phyloP scores from a whole-genome alignment of 2,888 invertebrate genomes.

The Hylaea fasciaria region DNA sequence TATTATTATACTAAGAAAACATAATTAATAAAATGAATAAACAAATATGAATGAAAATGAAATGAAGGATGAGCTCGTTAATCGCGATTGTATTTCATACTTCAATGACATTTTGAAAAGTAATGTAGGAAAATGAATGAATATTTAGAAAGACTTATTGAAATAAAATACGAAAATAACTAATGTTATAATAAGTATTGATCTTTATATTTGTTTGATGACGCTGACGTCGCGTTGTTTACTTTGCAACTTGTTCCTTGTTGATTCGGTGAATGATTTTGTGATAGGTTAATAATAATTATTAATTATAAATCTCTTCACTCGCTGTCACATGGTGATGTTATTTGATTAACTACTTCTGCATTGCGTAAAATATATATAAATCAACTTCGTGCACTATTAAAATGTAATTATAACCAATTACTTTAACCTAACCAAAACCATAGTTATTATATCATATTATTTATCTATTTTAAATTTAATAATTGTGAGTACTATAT shows the following conservation, averaged over 20 bases:
- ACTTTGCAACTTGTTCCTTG: constrained; percentile 39
- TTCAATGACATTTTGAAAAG: constrained; percentile 82
- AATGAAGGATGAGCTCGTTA: constrained; percentile 80
- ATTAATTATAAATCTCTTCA: background rate
- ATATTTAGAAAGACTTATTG: constrained; percentile 86
- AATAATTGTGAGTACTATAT: too few species aligned
- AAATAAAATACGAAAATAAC: constrained; percentile 83
- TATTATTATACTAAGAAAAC: constrained; percentile 85
- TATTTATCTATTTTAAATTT: too few species aligned
- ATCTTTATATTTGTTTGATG: constrained; percentile 68
- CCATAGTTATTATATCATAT: too few species aligned
- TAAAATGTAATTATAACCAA: background rate
- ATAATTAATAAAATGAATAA: constrained; percentile 84
- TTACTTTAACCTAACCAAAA: background rate
- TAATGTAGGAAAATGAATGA: constrained; percentile 83
- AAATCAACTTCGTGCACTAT: constrained; percentile 26
- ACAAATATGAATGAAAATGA: constrained; percentile 81
- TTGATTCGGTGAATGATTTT: constrained; percentile 5
- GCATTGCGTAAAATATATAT: background rate
- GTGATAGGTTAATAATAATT: constrained; percentile 2
- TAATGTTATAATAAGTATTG: constrained; percentile 80
- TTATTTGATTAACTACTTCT: constrained; percentile 23
- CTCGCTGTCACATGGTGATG: constrained; percentile 7
- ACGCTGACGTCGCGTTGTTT: constrained; percentile 54
- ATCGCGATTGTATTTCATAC: constrained; percentile 83